Conservation (phyloP, 2,888 invertebrate genomes). For the Apamea anceps region DNA sequence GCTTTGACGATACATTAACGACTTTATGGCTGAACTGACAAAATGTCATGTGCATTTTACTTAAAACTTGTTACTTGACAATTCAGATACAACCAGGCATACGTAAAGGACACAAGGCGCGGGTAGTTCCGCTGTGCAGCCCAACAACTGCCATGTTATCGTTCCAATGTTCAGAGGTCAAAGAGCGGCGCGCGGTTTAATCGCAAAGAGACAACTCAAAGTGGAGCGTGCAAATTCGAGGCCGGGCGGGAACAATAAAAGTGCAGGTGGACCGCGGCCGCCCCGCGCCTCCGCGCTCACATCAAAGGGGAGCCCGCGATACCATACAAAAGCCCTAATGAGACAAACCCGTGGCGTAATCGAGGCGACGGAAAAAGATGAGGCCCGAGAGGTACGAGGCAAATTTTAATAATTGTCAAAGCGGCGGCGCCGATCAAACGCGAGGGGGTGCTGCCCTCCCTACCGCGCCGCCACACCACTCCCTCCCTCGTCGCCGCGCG, state of each 20-base stretch:
- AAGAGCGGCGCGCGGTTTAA: constrained; percentile 80
- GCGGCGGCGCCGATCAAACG: constrained; percentile 91
- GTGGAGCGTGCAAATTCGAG: constrained; percentile 89
- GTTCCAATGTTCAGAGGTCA: constrained; percentile 76
- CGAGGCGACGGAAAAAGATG: constrained; percentile 90
- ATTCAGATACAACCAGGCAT: constrained; percentile 44
- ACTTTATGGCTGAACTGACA: constrained; percentile 56
- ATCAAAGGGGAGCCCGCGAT: constrained; percentile 88
- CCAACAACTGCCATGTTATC: constrained; percentile 70
- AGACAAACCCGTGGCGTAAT: constrained; percentile 90
- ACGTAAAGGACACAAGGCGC: constrained; percentile 36
- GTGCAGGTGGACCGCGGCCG: constrained; percentile 87
- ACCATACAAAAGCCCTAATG: constrained; percentile 90
- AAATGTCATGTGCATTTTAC: constrained; percentile 59
- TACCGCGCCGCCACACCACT: constrained; percentile 57
- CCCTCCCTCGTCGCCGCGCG: constrained; percentile 65
- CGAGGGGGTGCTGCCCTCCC: constrained; percentile 75
- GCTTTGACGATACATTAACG: constrained; percentile 49
- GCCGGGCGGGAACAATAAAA: constrained; percentile 87
- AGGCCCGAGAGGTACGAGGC: constrained; percentile 90
- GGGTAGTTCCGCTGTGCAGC: constrained; percentile 32
- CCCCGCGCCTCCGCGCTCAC: constrained; percentile 80
- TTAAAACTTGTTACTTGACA: constrained; percentile 55
- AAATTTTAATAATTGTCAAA: constrained; percentile 91
- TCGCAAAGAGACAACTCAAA: constrained; percentile 87